Percentiles rank a stretch among this genome's conserved stretches.
These are phyloP conservation scores for Busseola fusca DNA, from an alignment of 2,888 invertebrate genomes.

Conservation along the genomic window DNA sequence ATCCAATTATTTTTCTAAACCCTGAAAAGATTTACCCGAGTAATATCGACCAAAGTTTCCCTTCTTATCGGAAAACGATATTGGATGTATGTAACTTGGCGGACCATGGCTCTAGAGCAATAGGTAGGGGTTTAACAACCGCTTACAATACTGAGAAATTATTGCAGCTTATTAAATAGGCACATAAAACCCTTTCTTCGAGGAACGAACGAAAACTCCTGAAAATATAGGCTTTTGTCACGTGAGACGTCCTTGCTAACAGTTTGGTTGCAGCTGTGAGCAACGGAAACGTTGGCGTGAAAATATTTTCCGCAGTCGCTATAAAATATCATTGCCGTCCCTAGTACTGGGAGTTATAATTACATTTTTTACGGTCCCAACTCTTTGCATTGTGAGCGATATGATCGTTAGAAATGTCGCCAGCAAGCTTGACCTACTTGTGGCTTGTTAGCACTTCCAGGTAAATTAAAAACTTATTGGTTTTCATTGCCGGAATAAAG, in stretches of 20 bases:
- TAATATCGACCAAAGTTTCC: conserved; percentile 76
- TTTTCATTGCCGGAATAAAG: conserved; percentile 54
- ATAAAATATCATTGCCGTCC: conserved; percentile 51
- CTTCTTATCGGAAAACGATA: conserved; percentile 82
- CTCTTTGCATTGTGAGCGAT: conserved; percentile 61
- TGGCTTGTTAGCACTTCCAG: conserved; percentile 61
- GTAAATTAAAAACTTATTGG: conserved; percentile 62
- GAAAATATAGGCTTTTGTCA: conserved; percentile 41
- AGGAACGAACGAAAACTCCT: conserved; percentile 17
- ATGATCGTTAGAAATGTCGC: conserved; percentile 66
- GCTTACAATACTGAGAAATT: conserved; percentile 27
- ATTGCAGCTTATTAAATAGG: conserved; percentile 41
- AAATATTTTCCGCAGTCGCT: conserved; percentile 52
- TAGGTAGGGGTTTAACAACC: conserved; percentile 20
- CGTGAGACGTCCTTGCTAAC: conserved; percentile 31
- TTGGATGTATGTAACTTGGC: conserved; percentile 69
- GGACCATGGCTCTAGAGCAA: conserved; percentile 56
- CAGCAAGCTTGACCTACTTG: conserved; percentile 65
- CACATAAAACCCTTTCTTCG: conserved; percentile 27
- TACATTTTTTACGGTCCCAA: conserved; percentile 61
- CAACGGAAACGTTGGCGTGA: conserved; percentile 52
- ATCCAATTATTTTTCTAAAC: conserved; percentile 87
- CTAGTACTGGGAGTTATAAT: conserved; percentile 56
- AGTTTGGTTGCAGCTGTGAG: conserved; percentile 45
- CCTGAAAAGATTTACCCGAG: conserved; percentile 81